These are phyloP conservation scores for Sterrhoptilus dennistouni DNA, from an alignment of 2,113 vertebrate species.

Conservation along the genomic window DNA sequence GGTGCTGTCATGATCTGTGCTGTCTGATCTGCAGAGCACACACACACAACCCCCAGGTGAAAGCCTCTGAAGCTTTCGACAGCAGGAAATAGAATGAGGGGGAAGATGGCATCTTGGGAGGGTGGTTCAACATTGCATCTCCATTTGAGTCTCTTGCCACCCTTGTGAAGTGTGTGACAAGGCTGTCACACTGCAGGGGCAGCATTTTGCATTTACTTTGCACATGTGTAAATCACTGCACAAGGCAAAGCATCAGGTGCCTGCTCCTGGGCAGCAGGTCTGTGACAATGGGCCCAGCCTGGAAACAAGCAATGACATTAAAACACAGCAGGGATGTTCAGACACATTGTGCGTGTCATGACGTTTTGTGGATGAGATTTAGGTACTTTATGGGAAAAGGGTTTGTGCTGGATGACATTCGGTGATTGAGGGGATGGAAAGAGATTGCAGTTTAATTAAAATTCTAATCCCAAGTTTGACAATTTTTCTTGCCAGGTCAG, in stretches of 20 bases:
- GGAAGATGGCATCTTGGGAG: not conserved
- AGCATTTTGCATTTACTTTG: not conserved
- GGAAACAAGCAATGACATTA: not conserved
- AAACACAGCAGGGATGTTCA: not conserved
- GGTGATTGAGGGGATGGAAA: constrained; percentile 55
- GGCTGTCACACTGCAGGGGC: not conserved
- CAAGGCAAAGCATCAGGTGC: not conserved
- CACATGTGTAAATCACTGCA: not conserved
- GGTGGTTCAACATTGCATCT: not conserved
- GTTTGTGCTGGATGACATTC: constrained; percentile 34
- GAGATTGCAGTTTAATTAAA: constrained; percentile 76
- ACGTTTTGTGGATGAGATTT: constrained; percentile 12
- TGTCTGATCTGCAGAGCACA: not conserved
- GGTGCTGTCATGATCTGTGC: not conserved
- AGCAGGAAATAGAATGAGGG: not conserved
- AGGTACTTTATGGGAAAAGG: constrained; percentile 10
- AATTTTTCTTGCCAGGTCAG: constrained; percentile 70
- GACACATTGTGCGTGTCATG: not conserved
- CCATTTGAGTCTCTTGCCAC: not conserved
- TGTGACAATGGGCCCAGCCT: not conserved
- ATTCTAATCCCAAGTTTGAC: constrained; percentile 69
- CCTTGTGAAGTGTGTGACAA: not conserved
- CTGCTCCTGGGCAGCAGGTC: not conserved
- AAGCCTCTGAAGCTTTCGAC: not conserved
- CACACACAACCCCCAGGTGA: not conserved